Evolutionary conservation across 1,140 invertebrate species (phyloP), one percentile per base, ranked within the genome.

Genomic region (Drosophila gunungcola): DNA sequence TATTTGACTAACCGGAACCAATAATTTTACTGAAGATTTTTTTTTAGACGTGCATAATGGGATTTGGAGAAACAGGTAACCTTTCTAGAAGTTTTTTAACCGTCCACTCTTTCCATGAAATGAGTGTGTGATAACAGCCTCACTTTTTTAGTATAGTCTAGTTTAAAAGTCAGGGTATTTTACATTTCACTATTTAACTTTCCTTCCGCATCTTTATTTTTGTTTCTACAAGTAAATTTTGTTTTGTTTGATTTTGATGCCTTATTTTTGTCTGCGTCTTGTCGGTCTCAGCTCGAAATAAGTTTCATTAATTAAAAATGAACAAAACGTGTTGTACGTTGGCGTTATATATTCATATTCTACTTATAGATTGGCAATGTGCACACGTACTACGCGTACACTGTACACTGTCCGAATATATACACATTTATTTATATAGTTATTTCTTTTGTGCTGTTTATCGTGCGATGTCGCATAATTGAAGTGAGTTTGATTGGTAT

Each of bases 241-340:
- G 53, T 46, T 61, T 63, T 69, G 52, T 11, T 41, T 32, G 34
- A 41, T 52, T 64, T 64, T 41, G 25, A 74, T 72, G 38, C 58
- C 74, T 77, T 80, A 73, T 76, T 85, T 84, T 65, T 53, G 52
- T 80, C 55, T 85, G 45, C 48, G 67, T 29, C 65, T 69, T 27
- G 65, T 69, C 42, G 62, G 39, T 70, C 29, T 54, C 51, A 41
- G 58, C 65, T 69, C 58, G 32, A 86, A 82, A 86, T 88, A 88
- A 76, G 65, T 79, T 86, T 86, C 70, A 88, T 86, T 81, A 86
- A 88, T 86, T 88, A 86, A 86, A 79, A 88, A 82, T 82, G 57
- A 88, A 73, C 74, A 78, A 88, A 86, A 82, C 82, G 82, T 86
- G 78, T 74, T 76, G 58, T 67, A 80, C 56, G 62, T 72, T 68